Base-by-base conservation (phyloP, 2,797 vertebrate species). In the Pipistrellus pipistrellus region DNA sequence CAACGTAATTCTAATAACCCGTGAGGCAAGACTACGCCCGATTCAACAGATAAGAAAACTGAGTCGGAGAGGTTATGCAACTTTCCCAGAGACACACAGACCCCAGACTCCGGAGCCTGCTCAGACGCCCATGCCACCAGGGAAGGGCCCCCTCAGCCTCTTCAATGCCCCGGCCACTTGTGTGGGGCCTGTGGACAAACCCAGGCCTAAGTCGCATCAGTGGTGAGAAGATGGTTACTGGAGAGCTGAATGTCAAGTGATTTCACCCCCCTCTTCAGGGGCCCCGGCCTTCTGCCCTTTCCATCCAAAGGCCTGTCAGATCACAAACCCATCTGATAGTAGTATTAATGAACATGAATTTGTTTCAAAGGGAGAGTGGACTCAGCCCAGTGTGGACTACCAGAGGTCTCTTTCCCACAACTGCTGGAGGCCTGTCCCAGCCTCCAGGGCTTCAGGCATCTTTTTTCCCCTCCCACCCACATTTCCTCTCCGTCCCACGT, bases 11-110 rank as follows among this genome's bases (percentile, higher is more conserved):
- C 35, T 30, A 66, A 57, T 13, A 75, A 66, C 30, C 17, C 8
- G 20, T 3, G 27, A 84, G 38, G 35, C 57, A n/a, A 7, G 46
- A 80, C 48, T 64, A 17, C 5, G 8, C 59, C 76, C 12, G 27
- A 51, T 89, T 87, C 48, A 62, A 81, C 13, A 87, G 25, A 66
- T 35, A 32, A 62, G 81, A 72, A 93, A 95, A 78, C 35, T 44
- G 88, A 72, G 35, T 73, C 69, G 27, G 82, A 35, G 21, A 59
- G 21, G 7, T 82, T 68, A 59, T 4, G 25, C 27, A 66, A 44
- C 38, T 66, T 92, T 78, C 44, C 87, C 89, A 78, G 59, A 87
- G 53, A 92, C 20, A 30, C 27, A 15, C 41, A 38, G 66, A 71
- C 11, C 62, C n/a, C 48, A 55, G 46, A 14, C 12, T 13, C 46